Evolutionary conservation across 2,888 invertebrate species (phyloP).

Genomic region (Caenorhabditis sp.): DNA sequence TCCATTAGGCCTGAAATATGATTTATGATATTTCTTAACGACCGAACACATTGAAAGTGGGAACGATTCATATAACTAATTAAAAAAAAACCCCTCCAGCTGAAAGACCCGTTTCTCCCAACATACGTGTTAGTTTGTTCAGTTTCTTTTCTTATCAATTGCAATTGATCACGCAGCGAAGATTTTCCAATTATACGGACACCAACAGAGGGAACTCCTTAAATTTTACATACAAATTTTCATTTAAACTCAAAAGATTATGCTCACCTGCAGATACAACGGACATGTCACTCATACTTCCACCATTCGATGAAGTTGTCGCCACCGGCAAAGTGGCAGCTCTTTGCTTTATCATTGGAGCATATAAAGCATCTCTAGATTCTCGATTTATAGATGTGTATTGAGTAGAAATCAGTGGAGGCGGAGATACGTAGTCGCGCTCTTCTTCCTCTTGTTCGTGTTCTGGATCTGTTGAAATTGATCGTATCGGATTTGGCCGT

Average conservation of each 20-base stretch:
- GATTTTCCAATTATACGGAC: constrained; percentile 35
- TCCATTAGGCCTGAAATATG: not conserved
- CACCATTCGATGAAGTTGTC: constrained; percentile 6
- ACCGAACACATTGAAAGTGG: too few relatives aligned
- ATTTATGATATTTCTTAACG: too few relatives aligned
- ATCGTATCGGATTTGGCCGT: constrained; percentile 2
- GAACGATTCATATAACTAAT: too few relatives aligned
- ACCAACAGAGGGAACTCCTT: too few relatives aligned
- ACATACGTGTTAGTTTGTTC: not conserved
- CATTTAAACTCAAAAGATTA: too few relatives aligned
- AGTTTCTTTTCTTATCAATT: constrained; percentile 32
- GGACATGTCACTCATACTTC: constrained; percentile 3
- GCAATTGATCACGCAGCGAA: constrained; percentile 37
- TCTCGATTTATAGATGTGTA: constrained; percentile 1
- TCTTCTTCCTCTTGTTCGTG: constrained; percentile 17
- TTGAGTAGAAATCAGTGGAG: constrained; percentile 27
- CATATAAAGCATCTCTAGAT: constrained; percentile 13
- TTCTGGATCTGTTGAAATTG: constrained; percentile 17
- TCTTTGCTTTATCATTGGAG: constrained; percentile 38
- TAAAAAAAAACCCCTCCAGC: too few relatives aligned
- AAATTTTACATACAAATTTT: too few relatives aligned
- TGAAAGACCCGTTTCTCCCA: too few relatives aligned
- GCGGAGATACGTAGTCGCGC: constrained; percentile 39
- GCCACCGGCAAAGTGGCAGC: constrained; percentile 23
- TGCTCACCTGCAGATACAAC: constrained; percentile 1